Base-by-base conservation (phyloP, 2,797 vertebrate species). In the Pseudomugil gertrudae region DNA sequence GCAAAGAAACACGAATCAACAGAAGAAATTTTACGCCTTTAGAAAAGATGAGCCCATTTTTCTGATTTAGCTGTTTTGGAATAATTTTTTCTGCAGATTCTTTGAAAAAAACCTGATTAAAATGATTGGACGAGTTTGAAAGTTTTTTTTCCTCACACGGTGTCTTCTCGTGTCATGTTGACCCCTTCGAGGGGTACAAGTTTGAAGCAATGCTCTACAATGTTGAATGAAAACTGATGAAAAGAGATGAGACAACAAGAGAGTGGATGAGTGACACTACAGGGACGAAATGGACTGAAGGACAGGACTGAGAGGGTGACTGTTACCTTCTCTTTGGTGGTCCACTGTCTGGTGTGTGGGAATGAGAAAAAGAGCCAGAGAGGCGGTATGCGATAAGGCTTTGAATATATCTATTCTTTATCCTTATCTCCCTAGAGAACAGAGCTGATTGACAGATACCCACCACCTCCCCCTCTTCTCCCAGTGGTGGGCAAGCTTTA, bases 401-500 rank as follows among this genome's bases (percentile, higher is more conserved):
- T 86, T 83, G 83, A 87, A 80, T 78, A 83, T 59, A 72, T 85
- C 27, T 43, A 35, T 33, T 60, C 47, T 63, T 74, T 70, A 70
- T 69, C 59, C 59, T 65, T 36, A 50, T 36, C 63, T 84, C 89
- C 80, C 79, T 36, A 8, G 66, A 77, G 88, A 85, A 35, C 33
- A 53, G 23, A 19, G 55, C 48, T 81, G 88, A 91, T 72, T 83
- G 85, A 86, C 87, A 83, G 80, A 66, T 26, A 5, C 65, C 29
- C 62, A 43, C 63, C 69, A 24, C 36, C 66, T 40, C 66, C 55
- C 13, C 21, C 64, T 63, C 56, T 74, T 71, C 60, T 69, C 36
- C 50, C 2, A 26, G 55, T 69, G 70, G 68, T 82, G 75, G 83
- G 58, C 63, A 67, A 70, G 72, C 65, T 70, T 77, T 63, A 71